Base-by-base conservation (phyloP, 2,113 vertebrate genomes). In the Archocentrus centrarchus region DNA sequence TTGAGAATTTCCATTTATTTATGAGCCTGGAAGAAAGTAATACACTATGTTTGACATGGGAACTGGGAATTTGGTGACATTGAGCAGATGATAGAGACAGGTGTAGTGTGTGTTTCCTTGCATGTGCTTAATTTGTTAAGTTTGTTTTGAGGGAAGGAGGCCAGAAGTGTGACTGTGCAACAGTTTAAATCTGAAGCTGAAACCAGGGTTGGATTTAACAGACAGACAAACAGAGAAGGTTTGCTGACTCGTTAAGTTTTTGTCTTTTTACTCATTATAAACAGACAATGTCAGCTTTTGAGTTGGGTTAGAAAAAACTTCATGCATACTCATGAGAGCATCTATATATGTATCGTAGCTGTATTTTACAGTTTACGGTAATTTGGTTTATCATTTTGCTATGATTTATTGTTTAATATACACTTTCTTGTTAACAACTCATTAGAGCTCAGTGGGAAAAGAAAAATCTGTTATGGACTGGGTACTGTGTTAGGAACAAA, bases 1-100 rank as follows among this genome's bases (percentile, higher is more conserved):
- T 60, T 75, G n/a, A 75, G 44, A 60, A 64, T 70, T 80, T 82
- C 70, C 47, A 82, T 87, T 82, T 88, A 82, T 85, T 87, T 81
- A 85, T 85, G 81, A 61, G 18, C 44, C 60, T 39, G 50, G 64
- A 77, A 77, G 79, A 80, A 59, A 30, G 59, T 83, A 50, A 81
- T 50, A 58, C 47, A 77, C 60, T 75, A 55, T 18, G 53, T 81
- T 41, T 77, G 82, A 89, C 75, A 77, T 18, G n/a, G 64, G 37
- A 78, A 73, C 30, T 9, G 35, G 70, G 9, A 44, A 66, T 18
- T 75, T 39, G 41, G 35, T 63, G 64, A 68, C 17, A 78, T 2
- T 41, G 4, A 84, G 37, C 75, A 57, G 75, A 79, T 75, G 70
- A 61, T 24, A 0, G 24, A 2, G 81, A 75, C 78, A 81, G 47